These are phyloP conservation scores for Bedellia somnulentella DNA, from an alignment of 2,888 invertebrate genomes.

Conservation along the genomic window DNA sequence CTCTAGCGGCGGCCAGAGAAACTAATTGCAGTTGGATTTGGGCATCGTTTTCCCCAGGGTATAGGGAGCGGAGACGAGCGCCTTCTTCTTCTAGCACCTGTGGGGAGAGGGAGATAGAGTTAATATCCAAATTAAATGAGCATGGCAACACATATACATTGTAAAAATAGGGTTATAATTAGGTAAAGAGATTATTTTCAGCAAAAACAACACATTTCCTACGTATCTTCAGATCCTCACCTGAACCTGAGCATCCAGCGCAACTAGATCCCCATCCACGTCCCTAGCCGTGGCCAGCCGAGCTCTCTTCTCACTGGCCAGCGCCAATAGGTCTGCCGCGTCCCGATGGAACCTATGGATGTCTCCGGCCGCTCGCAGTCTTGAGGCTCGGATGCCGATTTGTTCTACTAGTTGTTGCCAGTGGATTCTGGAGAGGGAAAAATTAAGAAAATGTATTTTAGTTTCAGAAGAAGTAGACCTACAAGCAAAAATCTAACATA, in stretches of 20 bases:
- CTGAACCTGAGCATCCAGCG: slow-evolving; percentile 88
- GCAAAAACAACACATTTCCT: too few relatives aligned
- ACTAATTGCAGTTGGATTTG: slow-evolving; percentile 88
- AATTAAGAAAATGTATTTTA: not conserved
- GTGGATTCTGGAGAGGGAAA: slow-evolving; percentile 55
- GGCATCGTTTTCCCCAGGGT: slow-evolving; percentile 89
- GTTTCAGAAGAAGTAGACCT: not conserved
- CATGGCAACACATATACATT: too few relatives aligned
- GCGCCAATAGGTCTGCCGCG: slow-evolving; percentile 84
- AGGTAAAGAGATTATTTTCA: too few relatives aligned
- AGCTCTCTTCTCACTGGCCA: slow-evolving; percentile 89
- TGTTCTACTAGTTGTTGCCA: slow-evolving; percentile 90
- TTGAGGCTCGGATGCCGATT: slow-evolving; percentile 82
- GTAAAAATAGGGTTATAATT: too few relatives aligned
- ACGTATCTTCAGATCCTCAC: too few relatives aligned
- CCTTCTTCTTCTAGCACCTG: slow-evolving; percentile 91
- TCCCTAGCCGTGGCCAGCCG: slow-evolving; percentile 72
- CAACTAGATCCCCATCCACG: slow-evolving; percentile 83
- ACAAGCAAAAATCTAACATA: too few relatives aligned
- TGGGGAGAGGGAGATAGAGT: not conserved
- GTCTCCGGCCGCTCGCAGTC: slow-evolving; percentile 92
- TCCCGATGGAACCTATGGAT: slow-evolving; percentile 97
- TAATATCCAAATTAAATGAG: too few relatives aligned
- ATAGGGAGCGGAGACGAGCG: slow-evolving; percentile 79
- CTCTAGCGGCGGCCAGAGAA: slow-evolving; percentile 86